Evolutionary conservation across 2,797 vertebrate genomes (phyloP).

Genomic region (Helostoma temminkii): DNA sequence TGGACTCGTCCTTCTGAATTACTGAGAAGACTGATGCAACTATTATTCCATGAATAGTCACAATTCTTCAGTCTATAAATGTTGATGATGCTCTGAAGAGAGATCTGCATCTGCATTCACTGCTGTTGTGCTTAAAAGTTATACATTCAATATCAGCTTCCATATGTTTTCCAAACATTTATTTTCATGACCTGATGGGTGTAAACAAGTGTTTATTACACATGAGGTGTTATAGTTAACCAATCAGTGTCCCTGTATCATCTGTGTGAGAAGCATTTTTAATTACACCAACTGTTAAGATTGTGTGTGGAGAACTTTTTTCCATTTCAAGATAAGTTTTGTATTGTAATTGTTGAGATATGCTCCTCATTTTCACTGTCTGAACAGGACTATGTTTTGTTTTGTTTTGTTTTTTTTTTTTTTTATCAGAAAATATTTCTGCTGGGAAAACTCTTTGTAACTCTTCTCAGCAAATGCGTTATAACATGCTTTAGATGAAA

Average conservation of each 20-base stretch:
- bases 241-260: neutral
- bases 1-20: neutral
- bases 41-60: neutral
- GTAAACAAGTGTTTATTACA: slow-evolving; percentile 76
- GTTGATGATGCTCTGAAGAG: neutral
- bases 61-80: neutral
- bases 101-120: neutral
- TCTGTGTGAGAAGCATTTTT: slow-evolving; percentile 31
- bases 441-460: slow-evolving; percentile 1
- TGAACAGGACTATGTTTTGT: slow-evolving; percentile 43
- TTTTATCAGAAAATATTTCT: slow-evolving; percentile 19
- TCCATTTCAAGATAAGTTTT: slow-evolving; percentile 1
- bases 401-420: slow-evolving; percentile 8
- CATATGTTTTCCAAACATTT: slow-evolving; percentile 1
- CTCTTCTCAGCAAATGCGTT: slow-evolving; percentile 4
- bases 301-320: slow-evolving; percentile 10
- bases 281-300: neutral
- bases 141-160: neutral
- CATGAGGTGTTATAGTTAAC: neutral
- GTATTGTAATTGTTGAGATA: neutral
- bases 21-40: neutral
- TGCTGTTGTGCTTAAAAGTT: neutral
- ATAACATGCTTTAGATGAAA: slow-evolving; percentile 28
- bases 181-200: slow-evolving; percentile 34
- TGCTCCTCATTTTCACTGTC: slow-evolving; percentile 16